Percentiles rank a stretch among this genome's conserved stretches.
Evolutionary conservation across 2,797 vertebrate species (phyloP).

Genomic region (Eremophila alpestris): DNA sequence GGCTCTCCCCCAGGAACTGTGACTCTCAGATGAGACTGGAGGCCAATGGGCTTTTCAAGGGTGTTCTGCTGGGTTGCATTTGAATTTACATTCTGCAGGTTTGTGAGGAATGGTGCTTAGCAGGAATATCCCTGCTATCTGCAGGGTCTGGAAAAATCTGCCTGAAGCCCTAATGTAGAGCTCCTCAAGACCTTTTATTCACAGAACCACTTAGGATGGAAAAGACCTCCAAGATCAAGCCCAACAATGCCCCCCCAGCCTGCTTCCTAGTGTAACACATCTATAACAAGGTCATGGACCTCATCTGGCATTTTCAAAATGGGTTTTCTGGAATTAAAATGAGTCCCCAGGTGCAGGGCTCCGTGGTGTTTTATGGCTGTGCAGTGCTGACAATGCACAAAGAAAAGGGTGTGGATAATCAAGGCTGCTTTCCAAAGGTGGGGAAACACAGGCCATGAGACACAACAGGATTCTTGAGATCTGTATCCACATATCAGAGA

Average conservation of each 20-base stretch:
- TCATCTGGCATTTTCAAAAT: neutral
- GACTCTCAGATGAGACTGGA: neutral
- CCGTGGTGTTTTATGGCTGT: neutral
- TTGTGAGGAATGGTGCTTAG: neutral
- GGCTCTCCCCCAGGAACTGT: neutral
- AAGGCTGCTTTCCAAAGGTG: neutral
- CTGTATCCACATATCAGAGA: neutral
- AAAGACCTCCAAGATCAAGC: rapidly evolving
- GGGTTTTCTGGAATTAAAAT: neutral
- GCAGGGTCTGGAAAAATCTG: neutral
- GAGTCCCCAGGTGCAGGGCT: neutral
- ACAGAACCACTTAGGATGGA: neutral
- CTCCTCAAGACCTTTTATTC: neutral
- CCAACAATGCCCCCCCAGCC: neutral
- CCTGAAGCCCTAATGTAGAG: neutral
- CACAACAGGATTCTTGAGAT: neutral
- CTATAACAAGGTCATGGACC: neutral
- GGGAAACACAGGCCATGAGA: neutral
- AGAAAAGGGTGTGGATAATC: neutral
- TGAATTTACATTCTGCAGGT: neutral
- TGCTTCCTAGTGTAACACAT: neutral
- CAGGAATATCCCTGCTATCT: neutral
- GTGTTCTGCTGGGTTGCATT: neutral
- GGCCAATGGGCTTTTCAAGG: neutral
- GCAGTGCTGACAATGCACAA: neutral